These are phyloP conservation scores for Leptopilina drosophilae DNA, from an alignment of 2,888 invertebrate species.

Conservation along the genomic window DNA sequence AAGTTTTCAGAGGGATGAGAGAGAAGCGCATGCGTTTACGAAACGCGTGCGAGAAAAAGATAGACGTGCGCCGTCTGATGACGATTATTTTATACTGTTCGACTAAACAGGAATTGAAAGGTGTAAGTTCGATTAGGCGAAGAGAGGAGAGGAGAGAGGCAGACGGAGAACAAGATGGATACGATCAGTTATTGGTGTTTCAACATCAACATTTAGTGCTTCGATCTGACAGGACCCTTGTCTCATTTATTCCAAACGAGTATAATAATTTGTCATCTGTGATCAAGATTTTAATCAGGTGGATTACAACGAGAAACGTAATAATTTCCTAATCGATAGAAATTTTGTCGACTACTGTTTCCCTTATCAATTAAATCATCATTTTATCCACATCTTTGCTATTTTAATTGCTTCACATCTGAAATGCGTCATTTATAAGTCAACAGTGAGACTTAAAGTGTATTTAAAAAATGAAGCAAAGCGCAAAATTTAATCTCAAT, in stretches of 20 bases:
- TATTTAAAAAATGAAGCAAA: no score
- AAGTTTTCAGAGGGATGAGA: constrained; percentile 6
- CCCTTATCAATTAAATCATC: no score
- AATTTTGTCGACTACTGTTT: no score
- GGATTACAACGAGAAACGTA: no score
- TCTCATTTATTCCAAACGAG: constrained; percentile 70
- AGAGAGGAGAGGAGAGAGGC: constrained; percentile 46
- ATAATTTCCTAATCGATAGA: no score
- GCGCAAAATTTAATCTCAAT: no score
- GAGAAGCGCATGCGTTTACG: constrained; percentile 29
- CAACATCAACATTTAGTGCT: constrained; percentile 69
- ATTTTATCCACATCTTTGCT: no score
- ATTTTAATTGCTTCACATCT: no score
- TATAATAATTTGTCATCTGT: constrained; percentile 60
- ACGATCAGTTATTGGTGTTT: constrained; percentile 73
- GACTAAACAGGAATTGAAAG: constrained; percentile 20
- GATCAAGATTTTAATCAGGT: not conserved
- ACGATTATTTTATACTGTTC: constrained; percentile 31
- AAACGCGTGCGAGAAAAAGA: constrained; percentile 45
- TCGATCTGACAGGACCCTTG: constrained; percentile 71
- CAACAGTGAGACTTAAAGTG: no score
- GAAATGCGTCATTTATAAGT: no score
- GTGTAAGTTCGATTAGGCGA: constrained; percentile 47
- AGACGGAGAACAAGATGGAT: constrained; percentile 51
- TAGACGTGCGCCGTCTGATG: constrained; percentile 40